Base-by-base conservation (phyloP, 2,888 invertebrate species). In the Archips xylosteana region DNA sequence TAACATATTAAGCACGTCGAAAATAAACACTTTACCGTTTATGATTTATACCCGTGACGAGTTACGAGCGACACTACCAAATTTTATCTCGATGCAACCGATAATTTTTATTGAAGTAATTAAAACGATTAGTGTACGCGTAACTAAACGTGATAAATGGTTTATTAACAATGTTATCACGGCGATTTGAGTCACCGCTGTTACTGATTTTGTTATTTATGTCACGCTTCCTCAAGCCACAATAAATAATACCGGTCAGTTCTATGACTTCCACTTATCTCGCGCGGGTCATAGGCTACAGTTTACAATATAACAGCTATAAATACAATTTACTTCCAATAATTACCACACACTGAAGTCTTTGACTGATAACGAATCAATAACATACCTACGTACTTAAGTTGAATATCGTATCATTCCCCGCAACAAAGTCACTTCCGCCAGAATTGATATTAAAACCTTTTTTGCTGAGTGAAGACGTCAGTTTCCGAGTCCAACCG, bases 1-100 rank as follows among this genome's bases (percentile, higher is more conserved):
- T 92, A 93, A 92, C 93, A 91, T 92, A 93, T 92, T 94, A 94
- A 93, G 92, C 92, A 92, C 92, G 87, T 91, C 88, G 86, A 92
- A 91, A 93, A 94, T 94, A 94, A 93, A 94, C 94, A 94, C 91
- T 92, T 92, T 90, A 89, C 90, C 83, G 89, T 89, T 89, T 93
- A 93, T 94, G 94, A 94, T 94, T 94, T 94, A 94, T 94, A 92
- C 89, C 87, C 80, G 85, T 32, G 86, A 92, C 93, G 92, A 93
- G 89, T 92, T 93, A 93, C 91, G 88, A 86, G 86, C 88, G 89
- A 88, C 87, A 88, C 91, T 90, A 84, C 83, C 83, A 85, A 85
- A 84, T 88, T 88, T 90, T 91, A 87, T 92, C 90, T 90, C 87
- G 82, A 83, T 87, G 89, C 87, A 86, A 83, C 89, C 88, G 92